These are phyloP conservation scores for Helogale parvula DNA, from an alignment of 2,113 vertebrate species.

Conservation along the genomic window DNA sequence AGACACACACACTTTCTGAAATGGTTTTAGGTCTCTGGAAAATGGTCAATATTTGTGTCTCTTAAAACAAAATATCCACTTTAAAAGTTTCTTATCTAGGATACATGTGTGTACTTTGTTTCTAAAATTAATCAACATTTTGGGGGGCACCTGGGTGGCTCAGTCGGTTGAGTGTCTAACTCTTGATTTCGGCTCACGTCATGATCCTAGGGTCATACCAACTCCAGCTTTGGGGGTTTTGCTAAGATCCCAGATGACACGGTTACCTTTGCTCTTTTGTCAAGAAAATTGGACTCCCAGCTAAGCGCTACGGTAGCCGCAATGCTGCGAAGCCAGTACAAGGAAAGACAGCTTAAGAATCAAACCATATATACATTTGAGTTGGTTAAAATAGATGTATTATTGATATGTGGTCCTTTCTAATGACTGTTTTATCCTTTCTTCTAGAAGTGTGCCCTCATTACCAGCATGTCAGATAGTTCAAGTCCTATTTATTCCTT, in stretches of 20 bases:
- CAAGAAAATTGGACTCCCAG: not conserved
- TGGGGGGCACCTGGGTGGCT: no score
- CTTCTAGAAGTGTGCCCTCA: not conserved
- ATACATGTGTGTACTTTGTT: not conserved
- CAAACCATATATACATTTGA: not conserved
- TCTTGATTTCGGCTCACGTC: no score
- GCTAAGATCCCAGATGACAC: not conserved
- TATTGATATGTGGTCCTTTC: not conserved
- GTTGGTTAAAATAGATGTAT: not conserved
- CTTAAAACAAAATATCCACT: not conserved
- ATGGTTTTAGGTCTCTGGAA: not conserved
- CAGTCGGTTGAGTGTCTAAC: no score
- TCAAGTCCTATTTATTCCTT: not conserved
- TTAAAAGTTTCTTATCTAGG: not conserved
- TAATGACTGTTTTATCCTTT: not conserved
- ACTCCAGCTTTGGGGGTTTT: not conserved
- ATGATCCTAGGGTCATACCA: not conserved
- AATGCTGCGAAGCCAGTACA: not conserved
- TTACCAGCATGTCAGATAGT: not conserved
- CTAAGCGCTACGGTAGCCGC: not conserved
- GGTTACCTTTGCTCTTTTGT: not conserved
- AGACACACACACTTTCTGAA: not conserved
- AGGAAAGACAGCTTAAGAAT: not conserved
- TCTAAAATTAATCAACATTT: conserved; percentile 2
- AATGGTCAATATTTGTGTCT: not conserved